Evolutionary conservation across 2,797 vertebrate species (phyloP), one percentile per base, ranked within the genome.

Genomic region (Aeoliscus strigatus): DNA sequence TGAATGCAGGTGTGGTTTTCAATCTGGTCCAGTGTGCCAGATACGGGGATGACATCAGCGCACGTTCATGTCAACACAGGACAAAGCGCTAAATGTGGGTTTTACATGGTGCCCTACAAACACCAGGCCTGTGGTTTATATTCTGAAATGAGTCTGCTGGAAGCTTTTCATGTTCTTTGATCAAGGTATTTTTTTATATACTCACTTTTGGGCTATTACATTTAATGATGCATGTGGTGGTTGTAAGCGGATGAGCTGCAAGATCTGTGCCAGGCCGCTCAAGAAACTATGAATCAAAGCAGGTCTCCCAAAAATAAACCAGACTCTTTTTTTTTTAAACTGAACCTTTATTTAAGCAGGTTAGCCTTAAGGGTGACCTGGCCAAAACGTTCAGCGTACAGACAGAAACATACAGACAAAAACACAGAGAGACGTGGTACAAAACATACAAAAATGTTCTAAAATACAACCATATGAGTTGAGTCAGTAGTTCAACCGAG

Each of bases 1-100:
- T 46, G 35, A 39, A 53, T 35, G 37, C 73, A 76, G 71, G 77
- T 81, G 72, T 69, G 73, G 61, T 49, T 61, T 58, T 58, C 55
- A 45, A 25, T 54, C 57, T 27, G 17, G 35, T 33, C 40, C 52
- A 56, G 27, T 41, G 32, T 54, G 44, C 23, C 40, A 48, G 46
- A 53, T 46, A 27, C 47, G 45, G 6, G 11, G 46, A 73, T 67
- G 66, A 60, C 50, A 49, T 73, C 71, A 51, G 34, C 27, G 56
- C 14, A 15, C 47, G 42, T 53, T 62, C 44, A 63, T 58, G 49
- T 70, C 34, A 72, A 57, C 64, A 61, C 43, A 52, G 48, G 57
- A 60, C 44, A 45, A 38, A 33, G 21, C 18, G 26, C 36, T 45
- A 36, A 61, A 59, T 59, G 27, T 35, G 18, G 17, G 17, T 45